Percentiles rank a stretch among this genome's conserved stretches.
phyloP scores from a whole-genome alignment of 1,140 invertebrate species.

The Drosophila funebris region DNA sequence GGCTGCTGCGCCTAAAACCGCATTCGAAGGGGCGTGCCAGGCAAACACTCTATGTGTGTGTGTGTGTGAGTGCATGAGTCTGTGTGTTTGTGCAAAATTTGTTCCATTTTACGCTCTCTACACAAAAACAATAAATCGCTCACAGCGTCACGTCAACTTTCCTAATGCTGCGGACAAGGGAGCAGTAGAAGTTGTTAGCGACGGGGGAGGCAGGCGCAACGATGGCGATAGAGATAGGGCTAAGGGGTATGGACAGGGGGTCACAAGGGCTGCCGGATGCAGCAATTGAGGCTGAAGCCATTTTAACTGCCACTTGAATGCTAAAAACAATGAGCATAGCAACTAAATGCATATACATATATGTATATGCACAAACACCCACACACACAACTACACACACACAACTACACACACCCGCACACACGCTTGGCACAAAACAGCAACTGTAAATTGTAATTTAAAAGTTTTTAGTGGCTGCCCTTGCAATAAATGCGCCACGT shows the following conservation, averaged over 20 bases:
- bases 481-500: constrained; percentile 49
- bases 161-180: constrained; percentile 60
- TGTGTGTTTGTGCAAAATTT: constrained; percentile 55
- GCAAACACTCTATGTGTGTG: neutral
- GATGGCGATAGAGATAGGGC: neutral
- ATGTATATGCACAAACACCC: constrained; percentile 10
- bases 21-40: neutral
- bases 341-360: constrained; percentile 21
- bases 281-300: constrained; percentile 79
- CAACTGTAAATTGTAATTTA: constrained; percentile 74
- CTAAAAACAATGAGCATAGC: constrained; percentile 55
- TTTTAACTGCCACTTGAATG: constrained; percentile 78
- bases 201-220: too few species aligned
- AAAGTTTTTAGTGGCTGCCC: constrained; percentile 72
- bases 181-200: neutral
- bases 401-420: neutral
- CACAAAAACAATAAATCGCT: constrained; percentile 81
- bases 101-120: constrained; percentile 78
- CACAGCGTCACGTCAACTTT: constrained; percentile 80
- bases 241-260: neutral
- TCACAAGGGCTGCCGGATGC: constrained; percentile 48
- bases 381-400: constrained; percentile 16
- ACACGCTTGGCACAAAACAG: constrained; percentile 6
- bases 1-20: constrained; percentile 5
- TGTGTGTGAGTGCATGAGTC: neutral